phyloP scores from a whole-genome alignment of 1,140 invertebrate genomes.

The Drosophila tani region DNA sequence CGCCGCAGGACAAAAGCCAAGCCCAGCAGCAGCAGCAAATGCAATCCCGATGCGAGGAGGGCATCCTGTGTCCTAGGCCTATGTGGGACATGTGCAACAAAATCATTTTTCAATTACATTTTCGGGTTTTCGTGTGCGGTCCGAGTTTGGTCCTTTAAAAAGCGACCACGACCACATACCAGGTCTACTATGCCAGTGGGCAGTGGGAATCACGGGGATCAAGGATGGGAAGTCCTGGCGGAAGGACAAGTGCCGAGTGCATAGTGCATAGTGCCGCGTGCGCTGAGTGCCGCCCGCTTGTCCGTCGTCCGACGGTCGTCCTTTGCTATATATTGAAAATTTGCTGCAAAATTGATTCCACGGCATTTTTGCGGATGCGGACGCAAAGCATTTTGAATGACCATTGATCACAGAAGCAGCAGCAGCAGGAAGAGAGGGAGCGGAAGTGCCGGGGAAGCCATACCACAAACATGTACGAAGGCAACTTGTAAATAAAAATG shows the following conservation, averaged over 20 bases:
- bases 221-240: constrained; percentile 12
- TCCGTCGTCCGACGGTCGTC: not conserved
- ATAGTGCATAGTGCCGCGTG: not conserved
- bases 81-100: constrained; percentile 68
- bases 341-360: constrained; percentile 78
- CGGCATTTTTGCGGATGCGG: constrained; percentile 64
- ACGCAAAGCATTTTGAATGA: constrained; percentile 35
- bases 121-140: constrained; percentile 70
- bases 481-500: constrained; percentile 1
- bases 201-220: not conserved
- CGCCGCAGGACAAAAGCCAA: constrained; percentile 35
- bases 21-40: constrained; percentile 22
- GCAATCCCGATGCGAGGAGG: constrained; percentile 26
- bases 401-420: constrained; percentile 41
- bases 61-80: constrained; percentile 17
- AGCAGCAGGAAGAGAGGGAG: constrained; percentile 20
- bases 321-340: constrained; percentile 53
- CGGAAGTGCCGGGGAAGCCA: not conserved
- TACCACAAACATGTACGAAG: not conserved
- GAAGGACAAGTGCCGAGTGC: constrained; percentile 20
- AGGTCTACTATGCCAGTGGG: constrained; percentile 8
- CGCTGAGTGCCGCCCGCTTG: constrained; percentile 12
- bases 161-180: constrained; percentile 43
- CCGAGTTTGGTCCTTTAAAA: constrained; percentile 54
- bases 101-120: constrained; percentile 82